These are phyloP conservation scores for Coenobita brevimanus DNA, from an alignment of 1,140 invertebrate species.

Conservation along the genomic window DNA sequence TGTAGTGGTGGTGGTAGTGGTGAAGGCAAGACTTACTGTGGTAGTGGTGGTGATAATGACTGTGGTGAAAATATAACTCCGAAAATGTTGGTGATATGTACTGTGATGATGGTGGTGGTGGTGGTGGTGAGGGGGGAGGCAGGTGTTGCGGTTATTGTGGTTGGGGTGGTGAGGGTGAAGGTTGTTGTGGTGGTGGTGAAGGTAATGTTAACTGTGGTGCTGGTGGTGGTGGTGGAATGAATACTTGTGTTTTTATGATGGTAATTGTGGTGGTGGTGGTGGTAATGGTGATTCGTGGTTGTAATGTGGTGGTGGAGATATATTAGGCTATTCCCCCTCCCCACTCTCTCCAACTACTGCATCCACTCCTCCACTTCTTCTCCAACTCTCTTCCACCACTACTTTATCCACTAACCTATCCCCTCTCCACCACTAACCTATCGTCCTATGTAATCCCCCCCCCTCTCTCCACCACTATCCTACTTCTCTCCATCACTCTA, in stretches of 20 bases:
- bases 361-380: neutral
- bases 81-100: no score
- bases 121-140: no score
- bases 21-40: no score
- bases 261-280: neutral
- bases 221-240: neutral
- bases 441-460: neutral
- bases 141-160: no score
- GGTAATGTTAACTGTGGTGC: neutral
- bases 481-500: neutral
- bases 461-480: neutral
- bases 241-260: neutral
- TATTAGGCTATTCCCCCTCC: neutral
- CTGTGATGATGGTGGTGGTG: neutral
- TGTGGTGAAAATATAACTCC: no score
- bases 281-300: neutral
- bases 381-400: no score
- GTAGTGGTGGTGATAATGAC: no score
- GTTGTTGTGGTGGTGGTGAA: neutral
- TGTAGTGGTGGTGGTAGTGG: neutral
- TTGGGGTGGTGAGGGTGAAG: neutral
- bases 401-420: no score
- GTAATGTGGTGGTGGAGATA: neutral
- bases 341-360: neutral
- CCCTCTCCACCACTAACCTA: no score